Evolutionary conservation across 1,140 invertebrate genomes (phyloP), one percentile per base, ranked within the genome.

Genomic region (Anastatus disparis): DNA sequence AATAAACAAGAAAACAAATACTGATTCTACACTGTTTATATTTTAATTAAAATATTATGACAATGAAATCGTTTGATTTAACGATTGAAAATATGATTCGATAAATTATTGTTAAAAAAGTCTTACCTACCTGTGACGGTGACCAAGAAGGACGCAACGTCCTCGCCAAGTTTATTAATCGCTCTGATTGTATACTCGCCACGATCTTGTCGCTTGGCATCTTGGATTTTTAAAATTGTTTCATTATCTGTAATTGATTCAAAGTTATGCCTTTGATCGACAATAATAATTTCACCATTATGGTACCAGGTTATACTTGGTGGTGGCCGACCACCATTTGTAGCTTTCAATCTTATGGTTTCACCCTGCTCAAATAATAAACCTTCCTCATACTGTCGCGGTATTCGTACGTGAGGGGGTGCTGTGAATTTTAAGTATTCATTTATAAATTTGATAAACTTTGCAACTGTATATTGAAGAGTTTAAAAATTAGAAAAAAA

Each of bases 291-390:
- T 76, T 95, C 92, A 15, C 93, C 93, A 76, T 98, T 92, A 77
- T 97, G 94, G 35, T 90, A 89, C 96, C 96, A 99, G 46, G 91
- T 91, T 0, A 96, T 89, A 6, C 86, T 87, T 1, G 96, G 96
- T 40, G 90, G 86, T 7, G 97, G 97, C 78, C 93, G 91, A 9
- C 96, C 97, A 31, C 93, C 94, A 64, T 97, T 91, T 2, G 94
- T 94, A 48, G 97, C 93, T 84, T 96, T 96, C 2, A 99, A 80
- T 58, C 93, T 91, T 31, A 98, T 89, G 2, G 91, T 92, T 86
- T 97, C 95, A 62, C 93, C 94, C 62, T 94, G 92, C 82, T 96
- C 94, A 76, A 95, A 96, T 29, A 96, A 89, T 6, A 95, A 85
- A 9, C 94, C 94, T 59, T 97, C 95, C 81, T 95, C 94, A 76